Conservation (phyloP, 1,140 invertebrate species). For the Drosophila mauritiana region DNA sequence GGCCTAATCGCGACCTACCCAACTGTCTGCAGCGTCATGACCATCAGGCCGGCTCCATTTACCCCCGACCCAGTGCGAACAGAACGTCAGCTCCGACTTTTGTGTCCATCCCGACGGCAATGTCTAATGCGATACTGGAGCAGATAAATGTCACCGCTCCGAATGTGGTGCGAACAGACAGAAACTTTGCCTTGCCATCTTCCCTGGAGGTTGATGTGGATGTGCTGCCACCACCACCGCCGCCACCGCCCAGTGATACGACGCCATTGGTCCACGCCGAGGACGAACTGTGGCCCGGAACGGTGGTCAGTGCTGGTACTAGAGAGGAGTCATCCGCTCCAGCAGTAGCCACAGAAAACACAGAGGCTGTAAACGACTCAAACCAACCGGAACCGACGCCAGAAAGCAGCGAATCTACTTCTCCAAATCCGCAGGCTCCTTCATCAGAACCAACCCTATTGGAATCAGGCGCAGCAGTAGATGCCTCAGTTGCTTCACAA, state of each 20-base stretch:
- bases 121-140: conserved; percentile 4
- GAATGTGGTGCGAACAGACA: neutral
- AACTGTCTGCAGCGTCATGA: conserved; percentile 45
- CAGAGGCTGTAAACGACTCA: neutral
- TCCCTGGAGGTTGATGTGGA: conserved; percentile 52
- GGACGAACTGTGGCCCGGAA: conserved; percentile 7
- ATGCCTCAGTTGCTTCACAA: neutral
- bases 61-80: neutral
- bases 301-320: neutral
- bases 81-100: conserved; percentile 5
- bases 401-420: neutral
- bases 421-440: neutral
- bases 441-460: neutral
- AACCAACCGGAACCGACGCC: neutral
- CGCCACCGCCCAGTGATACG: conserved; percentile 19
- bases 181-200: conserved; percentile 28
- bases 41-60: conserved; percentile 14
- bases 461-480: neutral
- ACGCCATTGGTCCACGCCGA: neutral
- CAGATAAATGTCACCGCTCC: neutral
- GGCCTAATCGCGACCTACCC: conserved; percentile 52
- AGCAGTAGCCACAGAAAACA: neutral
- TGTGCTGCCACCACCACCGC: conserved; percentile 15
- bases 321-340: neutral
- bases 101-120: conserved; percentile 11